Conservation (phyloP, 2,888 invertebrate genomes). For the Cheilosia impressa region DNA sequence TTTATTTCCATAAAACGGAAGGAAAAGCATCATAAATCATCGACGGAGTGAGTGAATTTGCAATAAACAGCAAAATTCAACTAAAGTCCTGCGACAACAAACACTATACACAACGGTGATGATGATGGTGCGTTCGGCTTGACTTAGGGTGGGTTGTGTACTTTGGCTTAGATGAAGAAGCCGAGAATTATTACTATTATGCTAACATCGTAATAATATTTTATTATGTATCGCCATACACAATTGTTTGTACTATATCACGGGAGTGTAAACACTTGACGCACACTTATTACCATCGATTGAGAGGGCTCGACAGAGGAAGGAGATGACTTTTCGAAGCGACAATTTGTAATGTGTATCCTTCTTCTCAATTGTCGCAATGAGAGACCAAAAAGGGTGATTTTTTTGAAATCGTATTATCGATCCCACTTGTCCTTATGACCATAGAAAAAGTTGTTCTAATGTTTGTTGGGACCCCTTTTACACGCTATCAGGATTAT, state of each 20-base stretch:
- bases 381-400: slow-evolving; percentile 47
- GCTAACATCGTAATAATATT: slow-evolving; percentile 68
- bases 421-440: slow-evolving; percentile 73
- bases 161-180: slow-evolving; percentile 12
- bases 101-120: slow-evolving; percentile 23
- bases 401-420: slow-evolving; percentile 62
- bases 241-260: slow-evolving; percentile 44
- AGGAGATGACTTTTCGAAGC: slow-evolving; percentile 38
- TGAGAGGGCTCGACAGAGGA: neutral
- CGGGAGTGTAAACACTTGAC: slow-evolving; percentile 69
- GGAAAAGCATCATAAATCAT: slow-evolving; percentile 64
- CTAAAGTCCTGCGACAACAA: slow-evolving; percentile 57
- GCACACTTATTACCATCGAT: slow-evolving; percentile 51
- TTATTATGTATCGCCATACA: slow-evolving; percentile 49
- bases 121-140: neutral
- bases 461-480: slow-evolving; percentile 41
- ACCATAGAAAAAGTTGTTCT: slow-evolving; percentile 20
- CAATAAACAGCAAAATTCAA: slow-evolving; percentile 49
- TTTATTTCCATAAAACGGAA: slow-evolving; percentile 37
- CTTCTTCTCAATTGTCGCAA: neutral
- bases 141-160: neutral
- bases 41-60: slow-evolving; percentile 47
- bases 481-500: slow-evolving; percentile 15
- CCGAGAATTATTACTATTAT: slow-evolving; percentile 60
- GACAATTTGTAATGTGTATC: slow-evolving; percentile 57